These are phyloP conservation scores for Tokudaia muenninki DNA, from an alignment of 2,797 vertebrate genomes.

Conservation along the genomic window DNA sequence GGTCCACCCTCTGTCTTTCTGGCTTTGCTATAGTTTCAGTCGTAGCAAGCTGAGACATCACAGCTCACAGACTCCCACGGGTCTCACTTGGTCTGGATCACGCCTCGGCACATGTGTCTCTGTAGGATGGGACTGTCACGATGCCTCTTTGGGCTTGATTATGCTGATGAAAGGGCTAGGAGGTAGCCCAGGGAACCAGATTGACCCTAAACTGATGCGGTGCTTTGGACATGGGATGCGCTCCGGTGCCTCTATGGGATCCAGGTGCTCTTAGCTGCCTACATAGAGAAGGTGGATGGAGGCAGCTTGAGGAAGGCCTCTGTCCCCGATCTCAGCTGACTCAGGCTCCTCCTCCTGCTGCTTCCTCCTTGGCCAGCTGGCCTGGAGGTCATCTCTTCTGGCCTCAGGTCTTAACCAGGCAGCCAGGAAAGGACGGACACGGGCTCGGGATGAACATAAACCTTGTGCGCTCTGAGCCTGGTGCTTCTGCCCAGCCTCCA, in stretches of 20 bases:
- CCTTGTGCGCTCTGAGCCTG: neutral
- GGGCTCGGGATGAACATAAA: neutral
- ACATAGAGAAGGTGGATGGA: neutral
- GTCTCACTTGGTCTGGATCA: neutral
- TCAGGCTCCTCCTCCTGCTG: neutral
- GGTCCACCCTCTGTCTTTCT: neutral
- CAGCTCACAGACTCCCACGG: constrained; percentile 17
- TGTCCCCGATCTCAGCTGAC: constrained; percentile 18
- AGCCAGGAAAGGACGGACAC: neutral
- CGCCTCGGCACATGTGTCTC: constrained; percentile 40
- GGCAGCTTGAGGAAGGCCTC: neutral
- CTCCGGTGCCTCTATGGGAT: neutral
- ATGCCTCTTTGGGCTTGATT: constrained; percentile 34
- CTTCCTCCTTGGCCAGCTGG: constrained; percentile 49
- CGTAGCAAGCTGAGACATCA: constrained; percentile 16
- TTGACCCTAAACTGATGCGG: neutral
- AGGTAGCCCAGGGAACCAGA: constrained; percentile 15
- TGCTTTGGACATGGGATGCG: neutral
- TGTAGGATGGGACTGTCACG: neutral
- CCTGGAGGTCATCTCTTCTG: constrained; percentile 1
- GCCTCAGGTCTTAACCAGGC: neutral
- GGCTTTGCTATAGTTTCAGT: neutral
- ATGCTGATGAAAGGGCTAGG: neutral
- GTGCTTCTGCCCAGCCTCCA: constrained; percentile 10
- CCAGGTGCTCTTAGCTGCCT: neutral